Base-by-base conservation (phyloP, 2,888 invertebrate species). In the Yponomeuta cagnagella region DNA sequence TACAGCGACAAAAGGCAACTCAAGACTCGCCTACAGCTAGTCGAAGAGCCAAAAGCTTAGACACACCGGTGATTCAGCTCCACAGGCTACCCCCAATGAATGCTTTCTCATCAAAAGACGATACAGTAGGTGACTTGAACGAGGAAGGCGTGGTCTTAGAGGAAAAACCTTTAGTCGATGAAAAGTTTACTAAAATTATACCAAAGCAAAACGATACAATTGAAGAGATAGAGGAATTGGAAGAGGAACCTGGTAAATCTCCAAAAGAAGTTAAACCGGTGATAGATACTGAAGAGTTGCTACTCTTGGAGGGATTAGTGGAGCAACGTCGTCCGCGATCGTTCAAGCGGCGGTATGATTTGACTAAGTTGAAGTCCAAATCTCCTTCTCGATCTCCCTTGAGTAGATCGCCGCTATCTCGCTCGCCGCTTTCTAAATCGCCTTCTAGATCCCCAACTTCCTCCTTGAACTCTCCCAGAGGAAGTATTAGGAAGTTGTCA, bases 101-200 rank as follows among this genome's bases (percentile, higher is more conserved):
- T 85, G 96, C 97, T 0, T 97, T 97, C 82, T 97, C 97, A 2
- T 96, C 97, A 37, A 97, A 97, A 87, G 97, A 97, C 81, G 97
- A 97, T 81, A 97, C 97, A 0, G 95, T 97, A 0, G 97, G 95
- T 76, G 94, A 95, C 77, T 94, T 94, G 72, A 96, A 96, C 75
- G 95, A 95, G 81, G 94, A 94, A 82, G 93, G 93, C 0, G 94
- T 93, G 77, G 90, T 94, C 74, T 84, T 94, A 2, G 94, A 94
- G 82, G 94, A 94, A 73, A 94, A 94, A 78, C 85, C 93, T 0
- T 79, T 94, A n/a, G 79, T 89, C 30, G 90, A 91, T 9, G 89
- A 89, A 31, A 91, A 88, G 77, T 12, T 15, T 1, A 15, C 12
- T 58, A 58, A 58, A 58, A 58, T 5, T 15, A 58, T 58, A 58